Base-by-base conservation (phyloP, 2,113 vertebrate genomes). In the Strix uralensis region DNA sequence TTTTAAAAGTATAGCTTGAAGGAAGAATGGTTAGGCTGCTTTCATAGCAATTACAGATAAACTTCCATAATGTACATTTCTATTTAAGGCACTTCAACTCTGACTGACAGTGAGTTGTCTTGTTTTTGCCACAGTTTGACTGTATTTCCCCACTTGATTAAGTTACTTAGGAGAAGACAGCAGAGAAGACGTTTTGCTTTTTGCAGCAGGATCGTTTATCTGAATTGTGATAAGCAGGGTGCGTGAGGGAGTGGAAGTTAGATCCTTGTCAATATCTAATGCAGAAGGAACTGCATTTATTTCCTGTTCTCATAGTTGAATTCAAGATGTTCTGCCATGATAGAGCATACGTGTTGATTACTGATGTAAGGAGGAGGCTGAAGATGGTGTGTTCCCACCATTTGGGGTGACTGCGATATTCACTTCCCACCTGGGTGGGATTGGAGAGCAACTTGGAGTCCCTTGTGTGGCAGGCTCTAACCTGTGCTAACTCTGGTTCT, bases 291-390 rank as follows among this genome's bases (percentile, higher is more conserved):
- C 75, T 70, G 38, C 62, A 58, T 81, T 92, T 91, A 17, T 95
- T 96, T 97, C 96, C 95, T 95, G 72, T 96, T 95, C 80, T 79
- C 51, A 62, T 72, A 92, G 66, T 0, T 74, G n/a, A 49, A 29
- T 4, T 58, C 66, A 66, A 88, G 81, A 80, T 95, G 29, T 66
- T 88, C 55, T 91, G 81, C 78, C 6, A 2, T 66, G 62, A 92
- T 94, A 87, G 81, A 66, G 26, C 7, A 1, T n/a, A 20, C 0
- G 0, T 36, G 61, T 40, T 91, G 66, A 70, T 61, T 81, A 36
- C 44, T 32, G 30, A 20, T 72, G 25, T 54, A n/a, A 65, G 25
- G 36, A 83, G 8, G 32, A 87, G 34, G 23, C 70, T 81, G 66
- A 62, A 65, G 65, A n/a, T 65, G 69, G 15, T 86, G 32, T 38